Evolutionary conservation across 2,113 vertebrate species (phyloP), one percentile per base, ranked within the genome.

Genomic region (Asarcornis scutulata): DNA sequence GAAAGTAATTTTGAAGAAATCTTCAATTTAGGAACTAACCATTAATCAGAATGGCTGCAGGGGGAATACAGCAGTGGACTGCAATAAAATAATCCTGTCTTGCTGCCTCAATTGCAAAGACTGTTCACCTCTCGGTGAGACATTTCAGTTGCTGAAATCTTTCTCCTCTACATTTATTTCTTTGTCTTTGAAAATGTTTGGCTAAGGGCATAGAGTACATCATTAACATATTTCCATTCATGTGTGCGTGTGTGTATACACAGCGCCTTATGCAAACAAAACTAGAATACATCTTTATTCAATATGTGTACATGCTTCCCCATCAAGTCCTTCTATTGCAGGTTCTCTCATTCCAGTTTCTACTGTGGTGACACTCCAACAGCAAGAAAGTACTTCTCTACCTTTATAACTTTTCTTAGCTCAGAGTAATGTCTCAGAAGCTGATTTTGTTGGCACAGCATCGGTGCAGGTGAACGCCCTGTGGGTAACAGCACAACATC

Each of bases 171-270:
- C 17, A 52, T 63, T 77, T 81, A 38, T 93, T 83, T 73, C 7
- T 86, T 91, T 79, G 25, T 62, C 73, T 64, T 63, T 32, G 26
- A n/a, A 74, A 74, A 77, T 9, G 4, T 74, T 63, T 83, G 69
- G 21, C 73, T 81, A 62, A n/a, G 46, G 59, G 13, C 25, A 7
- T 74, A 64, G 38, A 42, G 5, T 15, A 23, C 38, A 56, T 71
- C 26, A 22, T 58, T 77, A 78, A 82, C 69, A 48, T 59, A 60
- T 52, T 83, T 56, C 13, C 52, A 42, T 21, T 25, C 2, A 1
- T 0, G 0, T 17, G 6, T 82, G 13, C 1, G 0, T 58, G 10
- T 34, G 20, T 1, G 0, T 82, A 23, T 66, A 36, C 20, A 44
- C 20, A 44, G 40, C 0, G 1, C 32, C 6, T 75, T 11, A 6